Percentiles rank a stretch among this genome's conserved stretches.
Evolutionary conservation across 2,797 vertebrate genomes (phyloP).

Genomic region (Takifugu ocellatus): DNA sequence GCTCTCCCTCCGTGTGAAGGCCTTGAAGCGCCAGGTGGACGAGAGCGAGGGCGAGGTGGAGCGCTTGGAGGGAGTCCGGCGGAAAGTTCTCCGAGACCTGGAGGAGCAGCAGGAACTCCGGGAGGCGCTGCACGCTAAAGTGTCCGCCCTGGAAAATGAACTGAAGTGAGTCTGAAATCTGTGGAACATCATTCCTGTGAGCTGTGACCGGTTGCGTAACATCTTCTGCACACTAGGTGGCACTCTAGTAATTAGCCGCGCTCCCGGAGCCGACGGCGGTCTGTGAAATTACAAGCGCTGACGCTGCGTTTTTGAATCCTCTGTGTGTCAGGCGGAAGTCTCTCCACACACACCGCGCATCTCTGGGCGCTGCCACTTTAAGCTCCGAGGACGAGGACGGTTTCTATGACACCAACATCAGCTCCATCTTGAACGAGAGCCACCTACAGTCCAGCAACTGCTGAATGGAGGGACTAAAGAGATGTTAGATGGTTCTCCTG

Average conservation of each 20-base stretch:
- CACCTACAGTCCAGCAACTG: constrained; percentile 82
- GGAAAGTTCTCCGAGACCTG: constrained; percentile 87
- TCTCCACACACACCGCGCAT: constrained; percentile 68
- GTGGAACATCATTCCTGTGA: background rate
- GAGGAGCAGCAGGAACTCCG: constrained; percentile 91
- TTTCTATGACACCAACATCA: constrained; percentile 75
- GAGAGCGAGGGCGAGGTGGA: constrained; percentile 93
- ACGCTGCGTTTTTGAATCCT: constrained; percentile 2
- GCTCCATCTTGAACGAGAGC: constrained; percentile 79
- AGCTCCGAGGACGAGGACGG: constrained; percentile 90
- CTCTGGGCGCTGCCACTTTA: constrained; percentile 68
- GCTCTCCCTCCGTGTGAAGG: constrained; percentile 89
- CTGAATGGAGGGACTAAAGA: constrained; percentile 43
- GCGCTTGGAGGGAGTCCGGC: constrained; percentile 83
- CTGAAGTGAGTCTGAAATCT: constrained; percentile 71
- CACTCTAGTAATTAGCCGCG: constrained; percentile 25
- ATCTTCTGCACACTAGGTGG: constrained; percentile 51
- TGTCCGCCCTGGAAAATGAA: constrained; percentile 83
- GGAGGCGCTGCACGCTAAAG: constrained; percentile 82
- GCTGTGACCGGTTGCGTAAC: no score
- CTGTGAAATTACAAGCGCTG: background rate
- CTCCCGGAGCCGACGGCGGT: background rate
- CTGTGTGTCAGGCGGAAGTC: constrained; percentile 73
- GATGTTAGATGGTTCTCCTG: background rate
- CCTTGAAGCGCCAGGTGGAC: constrained; percentile 91